These are phyloP conservation scores for Ptychobarbus kaznakovi DNA, from an alignment of 2,797 vertebrate species.

Conservation along the genomic window DNA sequence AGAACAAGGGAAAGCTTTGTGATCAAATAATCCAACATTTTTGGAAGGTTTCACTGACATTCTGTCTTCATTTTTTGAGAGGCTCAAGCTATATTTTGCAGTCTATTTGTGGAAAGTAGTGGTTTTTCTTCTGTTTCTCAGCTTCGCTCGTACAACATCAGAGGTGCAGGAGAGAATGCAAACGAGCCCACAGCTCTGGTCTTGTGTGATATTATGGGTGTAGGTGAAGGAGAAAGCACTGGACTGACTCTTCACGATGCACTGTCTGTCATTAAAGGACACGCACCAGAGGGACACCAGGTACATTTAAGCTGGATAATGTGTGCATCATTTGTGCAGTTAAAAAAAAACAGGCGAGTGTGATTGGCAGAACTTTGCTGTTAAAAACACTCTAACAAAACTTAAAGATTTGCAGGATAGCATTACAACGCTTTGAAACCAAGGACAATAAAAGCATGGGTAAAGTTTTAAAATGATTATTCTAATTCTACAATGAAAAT, in stretches of 20 bases:
- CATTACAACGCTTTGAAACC: not conserved
- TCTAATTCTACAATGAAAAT: slow-evolving; percentile 57
- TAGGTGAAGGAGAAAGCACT: slow-evolving; percentile 63
- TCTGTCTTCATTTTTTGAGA: no score
- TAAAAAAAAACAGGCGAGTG: not conserved
- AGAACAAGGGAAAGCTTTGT: not conserved
- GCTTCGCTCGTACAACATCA: slow-evolving; percentile 73
- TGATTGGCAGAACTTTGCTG: not conserved
- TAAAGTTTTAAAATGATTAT: not conserved
- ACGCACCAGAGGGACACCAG: slow-evolving; percentile 74
- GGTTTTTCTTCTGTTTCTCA: slow-evolving; percentile 33
- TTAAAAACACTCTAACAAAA: not conserved
- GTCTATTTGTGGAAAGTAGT: not conserved
- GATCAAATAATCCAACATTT: not conserved
- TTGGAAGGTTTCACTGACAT: not conserved
- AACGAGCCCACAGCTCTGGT: slow-evolving; percentile 59
- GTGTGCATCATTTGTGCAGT: not conserved
- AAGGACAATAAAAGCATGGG: not conserved
- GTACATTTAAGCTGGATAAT: slow-evolving; percentile 45
- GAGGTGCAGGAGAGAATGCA: slow-evolving; percentile 7
- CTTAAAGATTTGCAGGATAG: not conserved
- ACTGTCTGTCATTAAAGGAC: slow-evolving; percentile 73
- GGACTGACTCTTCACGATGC: slow-evolving; percentile 73
- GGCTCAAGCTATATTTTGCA: not conserved
- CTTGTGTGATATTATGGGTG: slow-evolving; percentile 74